phyloP scores from a whole-genome alignment of 2,888 invertebrate genomes.

The Orchesella flavescens region DNA sequence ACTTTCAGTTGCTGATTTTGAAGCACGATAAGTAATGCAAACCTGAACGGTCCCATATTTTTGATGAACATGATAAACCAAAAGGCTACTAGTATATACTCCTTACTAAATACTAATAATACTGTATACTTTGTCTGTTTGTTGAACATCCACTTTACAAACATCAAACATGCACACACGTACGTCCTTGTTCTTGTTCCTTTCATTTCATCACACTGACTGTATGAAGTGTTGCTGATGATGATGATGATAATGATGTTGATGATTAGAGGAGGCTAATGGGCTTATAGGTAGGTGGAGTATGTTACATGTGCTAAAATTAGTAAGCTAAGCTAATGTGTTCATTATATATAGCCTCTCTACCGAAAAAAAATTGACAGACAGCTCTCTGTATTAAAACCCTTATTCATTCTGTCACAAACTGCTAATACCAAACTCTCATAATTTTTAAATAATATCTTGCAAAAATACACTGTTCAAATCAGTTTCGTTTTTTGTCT shows the following conservation, averaged over 20 bases:
- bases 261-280: slow-evolving; percentile 25
- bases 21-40: not conserved
- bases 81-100: not conserved
- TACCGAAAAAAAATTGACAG: too few species aligned
- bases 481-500: not conserved
- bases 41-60: not conserved
- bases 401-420: too few species aligned
- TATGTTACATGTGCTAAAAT: slow-evolving; percentile 26
- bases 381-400: too few species aligned
- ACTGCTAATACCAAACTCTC: too few species aligned
- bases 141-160: not conserved
- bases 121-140: not conserved
- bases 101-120: not conserved
- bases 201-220: slow-evolving; percentile 22
- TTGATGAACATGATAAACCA: slow-evolving; percentile 7
- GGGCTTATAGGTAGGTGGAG: slow-evolving; percentile 3
- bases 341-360: too few species aligned
- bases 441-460: too few species aligned
- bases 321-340: not conserved
- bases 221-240: not conserved
- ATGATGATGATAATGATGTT: not conserved
- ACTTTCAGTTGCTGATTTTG: slow-evolving; percentile 10
- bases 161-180: not conserved
- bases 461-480: too few species aligned
- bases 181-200: slow-evolving; percentile 51